Conservation (phyloP, 2,797 vertebrate species). For the Dallia pectoralis region DNA sequence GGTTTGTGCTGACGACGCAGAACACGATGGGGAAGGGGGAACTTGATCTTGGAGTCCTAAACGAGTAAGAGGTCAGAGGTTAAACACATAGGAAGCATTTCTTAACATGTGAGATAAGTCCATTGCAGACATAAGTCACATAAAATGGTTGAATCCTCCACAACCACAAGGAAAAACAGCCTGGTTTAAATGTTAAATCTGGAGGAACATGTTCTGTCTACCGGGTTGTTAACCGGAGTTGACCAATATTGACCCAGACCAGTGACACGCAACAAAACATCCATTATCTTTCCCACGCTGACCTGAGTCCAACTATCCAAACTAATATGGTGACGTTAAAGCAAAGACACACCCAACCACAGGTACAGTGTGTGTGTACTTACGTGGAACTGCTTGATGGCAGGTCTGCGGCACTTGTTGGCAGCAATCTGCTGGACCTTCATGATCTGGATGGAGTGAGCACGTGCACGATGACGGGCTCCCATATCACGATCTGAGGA, state of each 20-base stretch:
- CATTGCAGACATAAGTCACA: too few relatives aligned
- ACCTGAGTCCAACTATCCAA: too few relatives aligned
- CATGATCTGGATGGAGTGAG: slow-evolving; percentile 98
- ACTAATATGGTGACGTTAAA: too few relatives aligned
- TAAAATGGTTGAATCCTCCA: too few relatives aligned
- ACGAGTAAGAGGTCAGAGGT: neutral
- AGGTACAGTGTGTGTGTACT: slow-evolving; percentile 51
- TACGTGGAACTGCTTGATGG: slow-evolving; percentile 94
- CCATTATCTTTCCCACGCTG: too few relatives aligned
- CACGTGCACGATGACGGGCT: slow-evolving; percentile 92
- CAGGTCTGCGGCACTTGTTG: slow-evolving; percentile 86
- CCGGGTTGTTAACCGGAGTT: slow-evolving; percentile 50
- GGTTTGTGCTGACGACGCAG: slow-evolving; percentile 95
- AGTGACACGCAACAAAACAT: slow-evolving; percentile 52
- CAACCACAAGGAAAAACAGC: too few relatives aligned
- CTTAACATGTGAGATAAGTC: too few relatives aligned
- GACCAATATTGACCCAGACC: slow-evolving; percentile 38
- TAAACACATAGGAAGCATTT: too few relatives aligned
- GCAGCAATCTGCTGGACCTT: slow-evolving; percentile 94
- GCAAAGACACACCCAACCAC: too few relatives aligned
- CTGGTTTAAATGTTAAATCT: slow-evolving; percentile 57
- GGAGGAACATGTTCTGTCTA: slow-evolving; percentile 65
- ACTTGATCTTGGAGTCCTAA: slow-evolving; percentile 89
- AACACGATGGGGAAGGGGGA: slow-evolving; percentile 95
- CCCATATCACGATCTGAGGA: slow-evolving; percentile 93